Evolutionary conservation across 2,888 invertebrate species (phyloP), one percentile per base, ranked within the genome.

Genomic region (Allacma fusca): DNA sequence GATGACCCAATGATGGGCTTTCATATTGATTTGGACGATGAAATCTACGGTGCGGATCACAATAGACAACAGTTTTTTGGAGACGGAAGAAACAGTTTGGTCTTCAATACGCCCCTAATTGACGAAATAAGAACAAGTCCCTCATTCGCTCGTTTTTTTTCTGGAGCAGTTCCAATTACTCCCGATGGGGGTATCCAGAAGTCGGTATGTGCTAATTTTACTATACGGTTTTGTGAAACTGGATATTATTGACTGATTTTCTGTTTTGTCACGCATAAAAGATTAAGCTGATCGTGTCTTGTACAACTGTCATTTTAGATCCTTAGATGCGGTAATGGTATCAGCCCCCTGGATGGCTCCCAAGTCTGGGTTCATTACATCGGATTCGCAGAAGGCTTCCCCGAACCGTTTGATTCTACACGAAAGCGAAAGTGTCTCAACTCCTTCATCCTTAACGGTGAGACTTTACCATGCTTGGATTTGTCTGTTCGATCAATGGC

Each of bases 351-450:
- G 1, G 57, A 71, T 19, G 43, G 26, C 0, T 34, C 65, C n/a
- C 62, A 64, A n/a, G 44, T 73, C 19, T 73, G 44, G 43, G 24
- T 73, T 40, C 73, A 64, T 19, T 73, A 73, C 28, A 43, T 65
- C 0, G 21, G 5, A 1, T 73, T 73, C 29, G 21, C 43, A 16
- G 73, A 73, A 23, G 64, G 24, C 0, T 21, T 34, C 13, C 29
- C 12, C 4, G 40, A 73, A 28, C 73, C 62, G 9, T 26, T 73
- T 43, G 73, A 73, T 29, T 40, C 64, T 21, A 73, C 73, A 1
- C 23, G 16, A 24, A 23, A 1, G 1, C 23, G n/a, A 19, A 4
- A 21, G 13, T 13, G 28, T 23, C 40, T 73, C 21, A 19, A 64
- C 13, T 19, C 65, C 1, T 43, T 64, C 44, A 43, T 24, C 34